These are phyloP conservation scores for Phodopus roborovskii DNA, from an alignment of 2,113 vertebrate species.

Conservation along the genomic window DNA sequence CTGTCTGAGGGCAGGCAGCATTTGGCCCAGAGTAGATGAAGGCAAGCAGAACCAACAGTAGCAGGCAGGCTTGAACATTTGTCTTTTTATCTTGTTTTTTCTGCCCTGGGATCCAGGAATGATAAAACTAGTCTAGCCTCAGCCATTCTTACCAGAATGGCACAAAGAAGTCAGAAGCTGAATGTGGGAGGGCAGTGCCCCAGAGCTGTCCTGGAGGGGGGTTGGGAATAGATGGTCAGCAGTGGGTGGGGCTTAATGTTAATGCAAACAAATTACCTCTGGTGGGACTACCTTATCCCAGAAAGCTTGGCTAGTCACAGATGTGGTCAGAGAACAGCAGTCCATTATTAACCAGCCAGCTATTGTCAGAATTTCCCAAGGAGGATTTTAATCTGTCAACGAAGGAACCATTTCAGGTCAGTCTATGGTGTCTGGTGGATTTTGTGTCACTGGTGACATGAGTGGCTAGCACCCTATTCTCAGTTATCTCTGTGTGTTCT, in stretches of 20 bases:
- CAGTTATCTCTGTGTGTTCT: neutral
- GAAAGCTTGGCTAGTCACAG: neutral
- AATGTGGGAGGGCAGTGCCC: neutral
- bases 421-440: neutral
- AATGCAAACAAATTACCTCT: neutral
- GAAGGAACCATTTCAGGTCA: neutral
- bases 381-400: neutral
- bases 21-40: neutral
- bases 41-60: neutral
- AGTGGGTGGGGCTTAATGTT: neutral
- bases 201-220: neutral
- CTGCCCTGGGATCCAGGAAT: neutral
- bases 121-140: neutral
- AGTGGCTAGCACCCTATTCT: neutral
- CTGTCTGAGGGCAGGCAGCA: slow-evolving; percentile 42
- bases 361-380: slow-evolving; percentile 45
- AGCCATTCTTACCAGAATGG: neutral
- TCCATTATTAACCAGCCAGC: slow-evolving; percentile 26
- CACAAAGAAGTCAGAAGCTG: neutral
- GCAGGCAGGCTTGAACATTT: neutral
- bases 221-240: neutral
- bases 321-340: neutral
- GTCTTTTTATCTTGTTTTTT: slow-evolving; percentile 21
- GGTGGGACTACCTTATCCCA: neutral
- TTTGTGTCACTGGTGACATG: neutral